Conservation (phyloP, 2,797 vertebrate genomes). For the Pseudopleuronectes americanus region DNA sequence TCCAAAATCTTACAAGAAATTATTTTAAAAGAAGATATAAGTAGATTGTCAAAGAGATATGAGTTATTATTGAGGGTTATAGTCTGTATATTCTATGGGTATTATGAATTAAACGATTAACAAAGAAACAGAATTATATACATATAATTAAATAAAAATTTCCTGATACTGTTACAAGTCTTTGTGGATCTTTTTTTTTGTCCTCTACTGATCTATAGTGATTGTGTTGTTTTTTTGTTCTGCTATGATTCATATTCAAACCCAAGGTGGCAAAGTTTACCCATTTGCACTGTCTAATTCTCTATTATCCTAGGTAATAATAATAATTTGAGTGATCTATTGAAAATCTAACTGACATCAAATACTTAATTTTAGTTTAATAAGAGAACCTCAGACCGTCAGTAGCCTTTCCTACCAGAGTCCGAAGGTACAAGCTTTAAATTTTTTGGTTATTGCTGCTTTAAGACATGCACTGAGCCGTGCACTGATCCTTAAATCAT, state of each 20-base stretch:
- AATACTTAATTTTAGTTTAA: too few species aligned
- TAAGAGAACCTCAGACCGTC: too few species aligned
- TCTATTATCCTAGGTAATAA: too few species aligned
- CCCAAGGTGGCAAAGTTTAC: too few species aligned
- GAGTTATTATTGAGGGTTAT: constrained; percentile 83
- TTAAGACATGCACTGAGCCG: too few species aligned
- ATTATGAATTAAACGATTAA: constrained; percentile 87
- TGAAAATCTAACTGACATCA: too few species aligned
- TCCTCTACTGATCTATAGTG: background rate
- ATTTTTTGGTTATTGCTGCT: too few species aligned
- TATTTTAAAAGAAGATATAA: constrained; percentile 82
- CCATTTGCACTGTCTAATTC: too few species aligned
- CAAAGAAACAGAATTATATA: constrained; percentile 85
- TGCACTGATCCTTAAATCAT: too few species aligned
- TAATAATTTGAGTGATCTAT: too few species aligned
- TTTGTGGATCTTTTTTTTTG: constrained; percentile 24
- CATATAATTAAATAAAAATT: constrained; percentile 86
- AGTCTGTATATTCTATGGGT: constrained; percentile 87
- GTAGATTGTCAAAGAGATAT: constrained; percentile 80
- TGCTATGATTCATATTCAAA: too few species aligned
- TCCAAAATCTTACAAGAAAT: constrained; percentile 74
- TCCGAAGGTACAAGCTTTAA: too few species aligned
- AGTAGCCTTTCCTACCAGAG: background rate
- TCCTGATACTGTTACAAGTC: constrained; percentile 81
- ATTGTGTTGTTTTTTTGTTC: background rate